Conservation (phyloP, 92 coral and sea anemone genomes). For the Porites evermanni region DNA sequence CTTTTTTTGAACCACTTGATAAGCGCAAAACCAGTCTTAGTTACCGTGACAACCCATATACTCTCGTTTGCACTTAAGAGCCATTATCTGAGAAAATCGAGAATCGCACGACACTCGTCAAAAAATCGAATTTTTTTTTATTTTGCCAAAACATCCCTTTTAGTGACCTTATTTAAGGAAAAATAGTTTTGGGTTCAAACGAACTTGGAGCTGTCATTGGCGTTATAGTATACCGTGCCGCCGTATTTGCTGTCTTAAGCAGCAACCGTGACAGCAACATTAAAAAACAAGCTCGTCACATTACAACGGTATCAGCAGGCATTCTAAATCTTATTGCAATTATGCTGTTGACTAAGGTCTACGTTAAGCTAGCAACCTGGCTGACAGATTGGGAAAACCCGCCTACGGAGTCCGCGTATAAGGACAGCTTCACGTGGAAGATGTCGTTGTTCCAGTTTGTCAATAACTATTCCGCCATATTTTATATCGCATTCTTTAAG, state of each 20-base stretch:
- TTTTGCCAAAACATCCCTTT: no score
- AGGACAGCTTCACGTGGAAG: slow-evolving; percentile 91
- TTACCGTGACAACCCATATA: no score
- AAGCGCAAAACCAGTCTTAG: no score
- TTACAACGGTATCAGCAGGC: slow-evolving; percentile 89
- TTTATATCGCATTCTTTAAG: slow-evolving; percentile 97
- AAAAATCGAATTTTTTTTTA: no score
- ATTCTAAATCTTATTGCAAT: slow-evolving; percentile 82
- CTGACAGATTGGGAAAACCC: slow-evolving; percentile 98
- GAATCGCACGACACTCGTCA: no score
- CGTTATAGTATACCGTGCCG: slow-evolving; percentile 93
- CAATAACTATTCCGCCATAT: slow-evolving; percentile 90
- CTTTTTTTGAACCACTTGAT: no score
- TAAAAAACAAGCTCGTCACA: slow-evolving; percentile 75
- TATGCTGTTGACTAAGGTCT: slow-evolving; percentile 76
- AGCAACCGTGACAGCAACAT: slow-evolving; percentile 56
- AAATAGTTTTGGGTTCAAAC: no score
- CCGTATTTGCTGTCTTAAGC: slow-evolving; percentile 88
- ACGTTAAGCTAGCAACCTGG: slow-evolving; percentile 87
- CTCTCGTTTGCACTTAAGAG: no score
- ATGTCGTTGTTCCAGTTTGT: slow-evolving; percentile 98
- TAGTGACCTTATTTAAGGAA: no score
- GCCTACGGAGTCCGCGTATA: slow-evolving; percentile 87
- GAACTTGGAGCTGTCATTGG: slow-evolving; percentile 85
- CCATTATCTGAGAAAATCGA: no score